Evolutionary conservation across 2,113 vertebrate species (phyloP).

Genomic region (Siphamia tubifer): DNA sequence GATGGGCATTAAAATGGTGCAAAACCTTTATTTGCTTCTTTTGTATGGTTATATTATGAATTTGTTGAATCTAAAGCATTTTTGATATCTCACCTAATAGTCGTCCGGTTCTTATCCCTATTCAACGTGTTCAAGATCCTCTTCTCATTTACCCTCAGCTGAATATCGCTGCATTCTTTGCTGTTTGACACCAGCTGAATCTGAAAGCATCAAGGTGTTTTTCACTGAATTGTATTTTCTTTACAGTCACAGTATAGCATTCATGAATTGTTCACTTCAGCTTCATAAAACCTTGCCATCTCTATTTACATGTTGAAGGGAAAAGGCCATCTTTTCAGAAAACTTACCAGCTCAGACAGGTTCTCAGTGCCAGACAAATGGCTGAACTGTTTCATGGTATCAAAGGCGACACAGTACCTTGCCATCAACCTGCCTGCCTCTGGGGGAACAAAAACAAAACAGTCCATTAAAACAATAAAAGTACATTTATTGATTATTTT

Average conservation of each 20-base stretch:
- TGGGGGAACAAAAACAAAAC: slow-evolving; percentile 57
- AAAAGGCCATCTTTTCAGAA: too few species aligned
- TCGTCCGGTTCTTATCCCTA: slow-evolving; percentile 89
- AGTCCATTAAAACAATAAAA: not conserved
- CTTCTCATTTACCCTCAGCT: slow-evolving; percentile 91
- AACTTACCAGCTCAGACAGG: slow-evolving; percentile 88
- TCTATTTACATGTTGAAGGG: too few species aligned
- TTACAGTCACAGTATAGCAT: not conserved
- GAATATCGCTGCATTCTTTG: slow-evolving; percentile 89
- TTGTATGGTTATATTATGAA: not conserved
- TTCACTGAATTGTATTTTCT: not conserved
- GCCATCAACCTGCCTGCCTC: slow-evolving; percentile 94
- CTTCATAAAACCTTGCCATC: too few species aligned
- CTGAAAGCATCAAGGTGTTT: slow-evolving; percentile 69
- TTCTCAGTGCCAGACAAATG: slow-evolving; percentile 86
- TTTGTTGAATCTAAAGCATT: not conserved
- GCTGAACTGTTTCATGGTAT: slow-evolving; percentile 92
- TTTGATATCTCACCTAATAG: slow-evolving; percentile 85
- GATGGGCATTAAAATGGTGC: not conserved
- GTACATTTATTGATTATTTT: not conserved
- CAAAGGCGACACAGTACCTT: slow-evolving; percentile 92
- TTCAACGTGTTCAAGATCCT: slow-evolving; percentile 90
- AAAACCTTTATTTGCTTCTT: too few species aligned
- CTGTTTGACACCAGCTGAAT: slow-evolving; percentile 87
- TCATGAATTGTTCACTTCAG: too few species aligned